Conservation (phyloP, 2,888 invertebrate species). For the Blera fallax region DNA sequence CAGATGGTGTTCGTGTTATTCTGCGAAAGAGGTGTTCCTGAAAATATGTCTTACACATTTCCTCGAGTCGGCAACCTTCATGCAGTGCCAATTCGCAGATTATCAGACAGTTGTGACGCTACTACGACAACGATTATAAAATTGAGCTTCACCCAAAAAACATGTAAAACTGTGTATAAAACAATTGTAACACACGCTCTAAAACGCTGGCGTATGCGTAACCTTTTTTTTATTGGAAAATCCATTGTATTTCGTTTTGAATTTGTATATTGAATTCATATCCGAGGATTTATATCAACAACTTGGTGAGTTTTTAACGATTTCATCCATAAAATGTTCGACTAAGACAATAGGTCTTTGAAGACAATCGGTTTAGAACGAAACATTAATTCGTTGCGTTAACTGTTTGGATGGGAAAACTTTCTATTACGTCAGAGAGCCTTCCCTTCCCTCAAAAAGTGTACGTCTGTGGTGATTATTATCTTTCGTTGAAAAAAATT, state of each 20-base stretch:
- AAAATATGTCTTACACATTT: too few relatives aligned
- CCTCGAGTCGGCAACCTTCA: too few relatives aligned
- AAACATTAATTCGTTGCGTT: neutral
- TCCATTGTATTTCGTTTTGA: neutral
- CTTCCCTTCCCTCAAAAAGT: neutral
- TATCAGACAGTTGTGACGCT: too few relatives aligned
- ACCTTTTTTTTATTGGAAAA: neutral
- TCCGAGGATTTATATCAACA: neutral
- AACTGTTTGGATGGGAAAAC: constrained; percentile 7
- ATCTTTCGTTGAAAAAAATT: neutral
- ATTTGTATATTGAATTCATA: too few relatives aligned
- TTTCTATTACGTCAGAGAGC: neutral
- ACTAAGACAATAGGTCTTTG: neutral
- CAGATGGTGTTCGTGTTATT: too few relatives aligned
- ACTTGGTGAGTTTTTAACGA: constrained; percentile 3
- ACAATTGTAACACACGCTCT: neutral
- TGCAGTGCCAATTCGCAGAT: too few relatives aligned
- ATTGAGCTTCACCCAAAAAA: too few relatives aligned
- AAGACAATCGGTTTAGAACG: neutral
- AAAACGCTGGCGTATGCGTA: constrained; percentile 4
- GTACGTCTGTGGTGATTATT: neutral
- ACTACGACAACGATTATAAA: too few relatives aligned
- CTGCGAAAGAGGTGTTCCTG: too few relatives aligned
- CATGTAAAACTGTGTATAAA: too few relatives aligned
- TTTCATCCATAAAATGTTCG: neutral